Evolutionary conservation across 2,797 vertebrate genomes (phyloP).

Genomic region (Gambusia yucatana): DNA sequence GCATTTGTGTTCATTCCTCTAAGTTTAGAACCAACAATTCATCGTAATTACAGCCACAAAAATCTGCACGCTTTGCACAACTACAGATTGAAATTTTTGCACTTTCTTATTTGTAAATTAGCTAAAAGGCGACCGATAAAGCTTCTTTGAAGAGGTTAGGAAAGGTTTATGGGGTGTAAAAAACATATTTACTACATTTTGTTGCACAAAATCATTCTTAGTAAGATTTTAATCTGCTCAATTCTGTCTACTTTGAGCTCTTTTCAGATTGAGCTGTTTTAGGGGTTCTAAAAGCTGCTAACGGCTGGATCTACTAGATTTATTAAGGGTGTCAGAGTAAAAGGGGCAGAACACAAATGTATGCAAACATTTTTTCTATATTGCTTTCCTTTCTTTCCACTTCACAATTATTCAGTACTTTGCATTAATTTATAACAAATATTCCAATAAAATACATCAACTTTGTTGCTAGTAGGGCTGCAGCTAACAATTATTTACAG

Average conservation of each 20-base stretch:
- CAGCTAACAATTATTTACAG: not conserved
- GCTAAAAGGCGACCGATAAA: not conserved
- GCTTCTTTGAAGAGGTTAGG: too few species aligned
- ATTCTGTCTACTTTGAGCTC: too few species aligned
- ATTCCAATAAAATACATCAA: not conserved
- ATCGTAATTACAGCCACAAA: not conserved
- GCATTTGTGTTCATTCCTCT: not conserved
- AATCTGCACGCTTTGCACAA: not conserved
- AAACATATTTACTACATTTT: too few species aligned
- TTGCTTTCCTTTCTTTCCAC: not conserved
- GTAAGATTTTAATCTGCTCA: too few species aligned
- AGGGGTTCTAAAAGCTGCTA: too few species aligned
- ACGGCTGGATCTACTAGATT: not conserved
- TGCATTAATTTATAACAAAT: not conserved
- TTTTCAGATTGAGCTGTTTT: too few species aligned
- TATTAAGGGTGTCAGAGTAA: not conserved
- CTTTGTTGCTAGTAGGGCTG: not conserved
- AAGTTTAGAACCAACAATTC: not conserved
- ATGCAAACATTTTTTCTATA: not conserved
- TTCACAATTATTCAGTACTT: not conserved
- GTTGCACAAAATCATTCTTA: too few species aligned
- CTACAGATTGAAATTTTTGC: not conserved
- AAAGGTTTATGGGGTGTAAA: too few species aligned
- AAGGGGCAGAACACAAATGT: not conserved
- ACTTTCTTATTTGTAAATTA: not conserved